Base-by-base conservation (phyloP, 2,888 invertebrate genomes). In the Drosophila colorata region DNA sequence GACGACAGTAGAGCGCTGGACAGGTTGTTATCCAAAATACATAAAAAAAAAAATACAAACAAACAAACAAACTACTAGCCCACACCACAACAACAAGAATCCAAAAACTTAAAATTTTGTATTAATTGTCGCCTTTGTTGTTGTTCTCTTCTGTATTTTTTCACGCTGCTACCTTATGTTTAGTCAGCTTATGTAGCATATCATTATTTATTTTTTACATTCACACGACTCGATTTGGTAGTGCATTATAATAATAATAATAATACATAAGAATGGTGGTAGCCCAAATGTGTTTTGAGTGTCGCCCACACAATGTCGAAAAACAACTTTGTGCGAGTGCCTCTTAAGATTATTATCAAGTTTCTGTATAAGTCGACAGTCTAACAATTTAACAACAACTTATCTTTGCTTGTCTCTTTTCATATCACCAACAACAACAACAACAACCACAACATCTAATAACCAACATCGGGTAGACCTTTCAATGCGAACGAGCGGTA, bases 401-500 rank as follows among this genome's bases (percentile, higher is more conserved):
- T 28, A 28, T 28, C 9, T 74, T 67, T 80, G 69, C 79, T 72
- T 87, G 61, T 84, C 64, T 78, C 79, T 76, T 86, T 88, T 69
- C 72, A 81, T 87, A 73, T 75, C 41, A 53, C 48, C 65, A 67
- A 46, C 67, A 60, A 41, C 69, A 69, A 65, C 56, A 63, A 63
- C 69, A 59, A 48, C 43, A 64, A 72, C 43, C 61, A 72, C 59
- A 64, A 71, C 53, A 61, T 60, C 1, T 28, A 51, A 61, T 67
- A 78, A 68, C 64, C 72, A 60, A 64, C 35, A 49, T 57, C 59
- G 67, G 64, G 74, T 82, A 91, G 92, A 80, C 91, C 92, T 78
- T 89, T 86, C 84, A 91, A 92, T 83, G 77, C 90, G 63, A 92
- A 90, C 77, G 92, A 92, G 80, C 89, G 92, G 92, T 92, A 91